Conservation (phyloP, 2,797 vertebrate genomes). For the Poeciliopsis gracilis region DNA sequence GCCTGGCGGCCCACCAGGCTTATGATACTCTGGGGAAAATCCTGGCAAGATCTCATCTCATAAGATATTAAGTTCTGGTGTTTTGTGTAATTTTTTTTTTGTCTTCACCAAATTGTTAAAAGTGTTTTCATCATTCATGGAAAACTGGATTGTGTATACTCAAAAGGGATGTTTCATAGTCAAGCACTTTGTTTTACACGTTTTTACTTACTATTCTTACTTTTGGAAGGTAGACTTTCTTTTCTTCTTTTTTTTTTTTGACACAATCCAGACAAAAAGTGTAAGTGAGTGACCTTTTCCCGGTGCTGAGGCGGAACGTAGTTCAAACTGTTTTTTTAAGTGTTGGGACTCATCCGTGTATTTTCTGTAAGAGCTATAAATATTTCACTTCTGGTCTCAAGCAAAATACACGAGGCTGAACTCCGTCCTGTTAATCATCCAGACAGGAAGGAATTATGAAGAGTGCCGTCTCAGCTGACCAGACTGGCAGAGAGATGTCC, state of each 20-base stretch:
- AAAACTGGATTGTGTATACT: background rate
- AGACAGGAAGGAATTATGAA: conserved; percentile 17
- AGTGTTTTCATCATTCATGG: background rate
- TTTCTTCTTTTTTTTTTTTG: background rate
- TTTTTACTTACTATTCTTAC: background rate
- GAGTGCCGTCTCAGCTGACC: conserved; percentile 6
- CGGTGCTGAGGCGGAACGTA: background rate
- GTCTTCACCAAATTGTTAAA: background rate
- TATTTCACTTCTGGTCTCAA: background rate
- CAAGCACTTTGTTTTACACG: background rate
- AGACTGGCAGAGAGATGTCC: conserved; percentile 25
- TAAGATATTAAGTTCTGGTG: background rate
- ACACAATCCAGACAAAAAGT: background rate
- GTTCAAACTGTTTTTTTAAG: background rate
- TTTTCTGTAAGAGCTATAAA: background rate
- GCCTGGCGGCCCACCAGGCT: no score
- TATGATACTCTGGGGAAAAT: no score
- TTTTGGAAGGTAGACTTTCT: background rate
- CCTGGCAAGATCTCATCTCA: no score
- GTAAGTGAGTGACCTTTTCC: background rate
- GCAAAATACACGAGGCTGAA: conserved; percentile 5
- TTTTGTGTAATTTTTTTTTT: background rate
- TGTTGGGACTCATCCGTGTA: background rate
- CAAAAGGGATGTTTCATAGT: background rate
- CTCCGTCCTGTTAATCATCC: conserved; percentile 24